Conservation (phyloP, 2,797 vertebrate species). For the Octomys mimax region DNA sequence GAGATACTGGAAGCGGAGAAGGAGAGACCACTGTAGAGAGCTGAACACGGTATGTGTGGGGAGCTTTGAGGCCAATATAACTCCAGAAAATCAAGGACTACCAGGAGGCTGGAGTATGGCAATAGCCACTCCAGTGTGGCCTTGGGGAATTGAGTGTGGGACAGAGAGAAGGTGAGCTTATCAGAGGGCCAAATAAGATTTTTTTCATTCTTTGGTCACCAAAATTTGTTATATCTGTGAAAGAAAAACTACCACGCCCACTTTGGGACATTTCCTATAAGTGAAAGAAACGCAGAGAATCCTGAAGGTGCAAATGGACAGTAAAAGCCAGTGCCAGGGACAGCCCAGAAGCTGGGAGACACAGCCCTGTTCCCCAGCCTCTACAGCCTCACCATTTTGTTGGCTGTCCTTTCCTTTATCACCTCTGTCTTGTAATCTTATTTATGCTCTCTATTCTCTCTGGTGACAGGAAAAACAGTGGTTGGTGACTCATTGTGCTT, state of each 20-base stretch:
- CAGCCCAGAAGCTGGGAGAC: neutral
- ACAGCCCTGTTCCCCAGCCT: accelerated
- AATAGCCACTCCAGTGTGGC: neutral
- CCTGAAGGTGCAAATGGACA: neutral
- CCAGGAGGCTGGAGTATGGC: neutral
- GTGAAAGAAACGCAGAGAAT: neutral
- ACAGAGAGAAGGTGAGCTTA: neutral
- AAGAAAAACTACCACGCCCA: neutral
- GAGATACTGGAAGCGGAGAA: neutral
- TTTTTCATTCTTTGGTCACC: neutral
- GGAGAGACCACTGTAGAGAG: neutral
- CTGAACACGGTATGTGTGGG: neutral
- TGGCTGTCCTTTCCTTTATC: neutral
- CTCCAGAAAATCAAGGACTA: neutral
- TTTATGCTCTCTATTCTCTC: neutral
- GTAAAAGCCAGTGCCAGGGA: neutral
- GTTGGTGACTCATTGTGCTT: neutral
- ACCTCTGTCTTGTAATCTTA: neutral
- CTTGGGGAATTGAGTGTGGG: neutral
- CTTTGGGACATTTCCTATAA: neutral
- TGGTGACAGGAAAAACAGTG: neutral
- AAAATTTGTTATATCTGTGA: neutral
- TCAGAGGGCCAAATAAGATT: neutral
- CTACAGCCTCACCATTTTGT: neutral
- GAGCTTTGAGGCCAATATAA: constrained; percentile 17